Conservation (phyloP, 2,888 invertebrate species). For the Gymnosoma rotundatum region DNA sequence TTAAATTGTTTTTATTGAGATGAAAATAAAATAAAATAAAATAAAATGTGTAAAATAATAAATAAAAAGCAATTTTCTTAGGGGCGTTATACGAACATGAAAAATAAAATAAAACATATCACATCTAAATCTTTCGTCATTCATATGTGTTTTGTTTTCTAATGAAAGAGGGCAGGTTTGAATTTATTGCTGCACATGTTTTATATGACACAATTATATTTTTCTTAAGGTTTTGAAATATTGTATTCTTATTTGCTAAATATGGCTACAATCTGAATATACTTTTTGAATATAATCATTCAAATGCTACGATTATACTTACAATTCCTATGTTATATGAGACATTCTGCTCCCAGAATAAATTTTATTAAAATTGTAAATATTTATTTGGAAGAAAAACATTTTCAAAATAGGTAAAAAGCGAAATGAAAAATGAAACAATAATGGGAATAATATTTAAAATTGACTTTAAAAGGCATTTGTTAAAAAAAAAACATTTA, state of each 20-base stretch:
- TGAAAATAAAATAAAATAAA: constrained; percentile 36
- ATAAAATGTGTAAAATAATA: too few relatives aligned
- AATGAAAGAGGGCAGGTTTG: neutral
- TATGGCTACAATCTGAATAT: neutral
- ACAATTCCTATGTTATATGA: too few relatives aligned
- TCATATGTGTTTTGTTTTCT: constrained; percentile 8
- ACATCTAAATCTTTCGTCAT: constrained; percentile 40
- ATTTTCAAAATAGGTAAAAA: too few relatives aligned
- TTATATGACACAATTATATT: constrained; percentile 16
- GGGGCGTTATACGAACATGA: constrained; percentile 54
- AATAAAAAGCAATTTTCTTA: constrained; percentile 12
- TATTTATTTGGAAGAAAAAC: too few relatives aligned
- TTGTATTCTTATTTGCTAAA: constrained; percentile 4
- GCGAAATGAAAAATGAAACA: too few relatives aligned
- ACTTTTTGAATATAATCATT: too few relatives aligned
- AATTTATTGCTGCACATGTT: constrained; percentile 12
- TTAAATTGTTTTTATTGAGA: constrained; percentile 1
- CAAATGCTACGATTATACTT: too few relatives aligned
- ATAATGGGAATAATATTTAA: too few relatives aligned
- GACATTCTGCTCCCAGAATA: too few relatives aligned
- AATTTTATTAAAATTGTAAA: too few relatives aligned
- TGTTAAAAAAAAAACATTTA: too few relatives aligned
- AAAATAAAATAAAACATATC: constrained; percentile 52
- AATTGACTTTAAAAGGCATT: too few relatives aligned
- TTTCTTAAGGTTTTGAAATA: constrained; percentile 6